Evolutionary conservation across 1,140 invertebrate species (phyloP).

Genomic region (Melanaphis sacchari): DNA sequence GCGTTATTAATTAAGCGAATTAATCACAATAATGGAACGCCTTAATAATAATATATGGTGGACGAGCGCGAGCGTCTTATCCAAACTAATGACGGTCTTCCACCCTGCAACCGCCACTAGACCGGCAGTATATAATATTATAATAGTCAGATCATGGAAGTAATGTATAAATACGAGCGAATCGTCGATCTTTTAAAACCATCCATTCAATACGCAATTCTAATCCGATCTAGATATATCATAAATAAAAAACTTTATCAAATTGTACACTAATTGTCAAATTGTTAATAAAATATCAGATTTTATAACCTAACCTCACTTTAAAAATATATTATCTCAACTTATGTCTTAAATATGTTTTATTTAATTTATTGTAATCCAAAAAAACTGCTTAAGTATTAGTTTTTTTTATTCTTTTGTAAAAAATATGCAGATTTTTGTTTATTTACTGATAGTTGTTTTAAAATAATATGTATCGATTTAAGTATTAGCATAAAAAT

Average conservation of each 20-base stretch:
- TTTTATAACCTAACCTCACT: background rate
- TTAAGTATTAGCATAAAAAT: background rate
- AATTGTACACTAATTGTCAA: background rate
- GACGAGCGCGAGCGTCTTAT: constrained; percentile 11
- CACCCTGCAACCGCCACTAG: background rate
- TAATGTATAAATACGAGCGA: background rate
- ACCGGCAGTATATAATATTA: background rate
- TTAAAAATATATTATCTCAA: background rate
- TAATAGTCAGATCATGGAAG: background rate
- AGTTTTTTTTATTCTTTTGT: background rate
- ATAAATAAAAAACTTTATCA: background rate
- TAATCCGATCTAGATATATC: background rate
- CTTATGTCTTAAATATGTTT: background rate
- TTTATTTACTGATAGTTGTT: background rate
- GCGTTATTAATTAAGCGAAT: constrained; percentile 52
- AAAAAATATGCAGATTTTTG: background rate
- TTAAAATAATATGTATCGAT: background rate
- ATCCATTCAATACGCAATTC: background rate
- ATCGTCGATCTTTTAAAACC: background rate
- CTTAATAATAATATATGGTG: constrained; percentile 2
- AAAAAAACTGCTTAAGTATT: background rate
- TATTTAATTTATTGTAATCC: background rate
- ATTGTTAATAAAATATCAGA: background rate
- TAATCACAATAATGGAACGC: constrained; percentile 47
- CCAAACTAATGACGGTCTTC: constrained; percentile 28